Conservation (phyloP, 2,113 vertebrate species). For the Athene cunicularia region DNA sequence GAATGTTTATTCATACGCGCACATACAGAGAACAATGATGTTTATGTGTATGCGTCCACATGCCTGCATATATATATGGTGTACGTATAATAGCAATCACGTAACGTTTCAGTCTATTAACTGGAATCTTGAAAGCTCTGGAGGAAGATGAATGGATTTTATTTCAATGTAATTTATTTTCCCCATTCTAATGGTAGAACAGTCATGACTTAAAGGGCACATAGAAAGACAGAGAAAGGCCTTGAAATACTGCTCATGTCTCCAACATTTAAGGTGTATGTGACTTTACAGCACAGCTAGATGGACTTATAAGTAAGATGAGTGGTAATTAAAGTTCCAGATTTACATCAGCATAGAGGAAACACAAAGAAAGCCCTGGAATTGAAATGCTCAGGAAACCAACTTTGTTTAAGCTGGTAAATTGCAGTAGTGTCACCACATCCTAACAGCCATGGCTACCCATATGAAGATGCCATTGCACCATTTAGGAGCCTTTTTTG, state of each 20-base stretch:
- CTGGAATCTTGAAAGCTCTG: not conserved
- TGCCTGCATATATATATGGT: not conserved
- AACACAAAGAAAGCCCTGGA: not conserved
- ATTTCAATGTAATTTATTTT: not conserved
- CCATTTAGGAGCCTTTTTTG: not conserved
- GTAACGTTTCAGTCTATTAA: not conserved
- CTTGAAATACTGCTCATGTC: not conserved
- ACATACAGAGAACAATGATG: not conserved
- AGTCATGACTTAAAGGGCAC: not conserved
- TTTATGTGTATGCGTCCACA: not conserved
- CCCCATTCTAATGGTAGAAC: not conserved
- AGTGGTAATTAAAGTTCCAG: not conserved
- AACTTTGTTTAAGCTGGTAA: not conserved
- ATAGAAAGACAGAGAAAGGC: not conserved
- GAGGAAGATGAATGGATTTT: not conserved
- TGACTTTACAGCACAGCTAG: not conserved
- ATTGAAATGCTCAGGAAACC: not conserved
- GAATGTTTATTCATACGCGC: not conserved
- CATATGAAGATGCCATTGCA: not conserved
- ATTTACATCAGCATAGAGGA: not conserved
- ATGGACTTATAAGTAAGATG: not conserved
- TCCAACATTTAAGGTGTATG: not conserved
- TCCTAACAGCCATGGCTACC: not conserved
- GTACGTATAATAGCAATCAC: not conserved
- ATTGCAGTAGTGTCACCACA: not conserved